phyloP scores from a whole-genome alignment of 1,140 invertebrate species.

The Goniozus legneri region DNA sequence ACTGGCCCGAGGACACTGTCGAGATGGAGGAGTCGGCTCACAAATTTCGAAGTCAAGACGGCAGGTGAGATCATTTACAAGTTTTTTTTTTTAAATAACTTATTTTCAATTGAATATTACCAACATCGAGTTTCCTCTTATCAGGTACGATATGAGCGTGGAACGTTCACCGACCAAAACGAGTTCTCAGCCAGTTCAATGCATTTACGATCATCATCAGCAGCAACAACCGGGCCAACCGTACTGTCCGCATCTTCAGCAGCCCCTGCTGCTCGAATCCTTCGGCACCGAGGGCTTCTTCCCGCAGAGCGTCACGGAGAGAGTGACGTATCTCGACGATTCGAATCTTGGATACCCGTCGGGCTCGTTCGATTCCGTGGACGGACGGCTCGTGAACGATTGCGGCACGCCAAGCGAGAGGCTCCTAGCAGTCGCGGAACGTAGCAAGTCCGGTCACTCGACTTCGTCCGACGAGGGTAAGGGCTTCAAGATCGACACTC shows the following conservation, averaged over 20 bases:
- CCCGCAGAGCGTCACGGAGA: slow-evolving; percentile 40
- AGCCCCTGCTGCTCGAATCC: slow-evolving; percentile 6
- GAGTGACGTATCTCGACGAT: slow-evolving; percentile 24
- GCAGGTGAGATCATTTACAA: slow-evolving; percentile 28
- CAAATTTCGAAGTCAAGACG: slow-evolving; percentile 35
- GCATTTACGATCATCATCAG: slow-evolving; percentile 5
- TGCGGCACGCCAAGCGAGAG: slow-evolving; percentile 24
- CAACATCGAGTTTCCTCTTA: not conserved
- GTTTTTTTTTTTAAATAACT: not conserved
- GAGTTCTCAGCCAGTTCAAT: slow-evolving; percentile 27
- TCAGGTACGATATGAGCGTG: slow-evolving; percentile 39
- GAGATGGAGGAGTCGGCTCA: slow-evolving; percentile 31
- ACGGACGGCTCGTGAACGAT: slow-evolving; percentile 30
- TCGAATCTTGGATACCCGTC: slow-evolving; percentile 34
- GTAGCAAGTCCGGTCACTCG: slow-evolving; percentile 32
- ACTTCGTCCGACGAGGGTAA: slow-evolving; percentile 38
- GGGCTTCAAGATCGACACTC: slow-evolving; percentile 27
- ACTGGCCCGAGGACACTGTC: slow-evolving; percentile 30
- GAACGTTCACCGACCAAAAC: slow-evolving; percentile 31
- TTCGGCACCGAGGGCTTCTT: slow-evolving; percentile 40
- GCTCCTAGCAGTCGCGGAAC: slow-evolving; percentile 15
- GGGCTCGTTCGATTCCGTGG: slow-evolving; percentile 39
- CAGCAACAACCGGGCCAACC: not conserved
- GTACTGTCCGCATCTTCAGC: slow-evolving; percentile 10
- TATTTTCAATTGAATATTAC: no score